Evolutionary conservation across 2,113 vertebrate genomes (phyloP), one percentile per base, ranked within the genome.

Genomic region (Paradisaea rubra): DNA sequence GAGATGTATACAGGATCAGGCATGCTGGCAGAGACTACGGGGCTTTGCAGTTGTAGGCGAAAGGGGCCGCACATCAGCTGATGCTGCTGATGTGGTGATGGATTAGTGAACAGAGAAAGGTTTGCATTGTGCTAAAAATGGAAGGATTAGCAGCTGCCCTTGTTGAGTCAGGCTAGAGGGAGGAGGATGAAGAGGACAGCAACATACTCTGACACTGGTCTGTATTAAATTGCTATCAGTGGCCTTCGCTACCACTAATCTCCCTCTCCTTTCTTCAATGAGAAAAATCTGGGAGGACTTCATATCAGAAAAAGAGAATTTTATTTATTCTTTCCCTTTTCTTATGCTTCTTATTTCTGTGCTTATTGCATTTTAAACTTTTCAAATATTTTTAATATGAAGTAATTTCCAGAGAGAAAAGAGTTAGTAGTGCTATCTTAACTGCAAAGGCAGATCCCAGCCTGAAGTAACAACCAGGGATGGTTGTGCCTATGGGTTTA

Each of bases 111-210:
- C n/a, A 91, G 69, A 95, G 89, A 95, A 94, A 89, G 93, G 94
- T 93, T 95, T 92, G 85, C 76, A 94, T 97, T 97, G 95, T 96
- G 77, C 88, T 94, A 81, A 91, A 96, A 96, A 91, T 81, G 83
- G 87, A 87, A 82, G 54, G 95, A 97, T 97, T 97, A 97, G 52
- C 74, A 92, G 66, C 86, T 86, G 91, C 66, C 76, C 72, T 94
- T 88, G 81, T 92, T 91, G 91, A 88, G 65, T 88, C 68, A 88
- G 68, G 77, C n/a, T 18, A 49, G 37, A 79, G 88, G 78, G 93
- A 94, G 56, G 79, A 95, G 74, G 28, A 84, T 83, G 86, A 96
- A 66, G 41, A 80, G 71, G 49, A 56, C 56, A 57, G 60, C 53
- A 91, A 54, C 13, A 15, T 42, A 50, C 49, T 71, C 64, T 79